A percentile compares a stretch with the other conserved stretches of the same genome.
Conservation (phyloP, 2,113 vertebrate species). For the Myrmecobius fasciatus region DNA sequence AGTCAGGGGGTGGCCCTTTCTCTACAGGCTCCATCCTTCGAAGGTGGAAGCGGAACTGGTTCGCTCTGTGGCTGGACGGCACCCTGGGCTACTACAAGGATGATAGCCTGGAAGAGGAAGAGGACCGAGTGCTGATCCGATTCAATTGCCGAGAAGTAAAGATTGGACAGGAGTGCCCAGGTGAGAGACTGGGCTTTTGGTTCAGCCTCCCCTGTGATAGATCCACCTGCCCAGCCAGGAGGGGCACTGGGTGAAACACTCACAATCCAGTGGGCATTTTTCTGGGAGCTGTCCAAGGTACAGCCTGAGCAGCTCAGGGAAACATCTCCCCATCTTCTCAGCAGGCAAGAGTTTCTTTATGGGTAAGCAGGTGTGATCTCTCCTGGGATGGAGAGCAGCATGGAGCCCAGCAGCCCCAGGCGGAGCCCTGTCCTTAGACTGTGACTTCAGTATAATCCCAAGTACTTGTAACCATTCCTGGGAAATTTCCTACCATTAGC, state of each 20-base stretch:
- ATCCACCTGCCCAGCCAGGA: not conserved
- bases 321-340: not conserved
- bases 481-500: not conserved
- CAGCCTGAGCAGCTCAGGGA: not conserved
- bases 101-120: constrained; percentile 88
- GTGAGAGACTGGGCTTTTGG: constrained; percentile 76
- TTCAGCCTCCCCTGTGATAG: not conserved
- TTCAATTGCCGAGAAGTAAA: constrained; percentile 87
- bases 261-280: not conserved
- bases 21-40: constrained; percentile 88
- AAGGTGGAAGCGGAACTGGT: constrained; percentile 98
- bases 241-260: not conserved
- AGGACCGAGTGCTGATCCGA: constrained; percentile 89
- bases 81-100: constrained; percentile 93
- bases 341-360: not conserved
- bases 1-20: not conserved
- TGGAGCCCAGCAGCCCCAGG: too few relatives aligned
- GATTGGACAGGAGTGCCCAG: constrained; percentile 90
- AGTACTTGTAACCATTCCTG: not conserved
- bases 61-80: constrained; percentile 95
- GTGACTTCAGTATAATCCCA: not conserved
- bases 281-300: not conserved
- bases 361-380: not conserved
- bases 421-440: not conserved
- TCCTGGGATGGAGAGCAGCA: not conserved